phyloP scores from a whole-genome alignment of 2,113 vertebrate genomes.

The Sterrhoptilus dennistouni region DNA sequence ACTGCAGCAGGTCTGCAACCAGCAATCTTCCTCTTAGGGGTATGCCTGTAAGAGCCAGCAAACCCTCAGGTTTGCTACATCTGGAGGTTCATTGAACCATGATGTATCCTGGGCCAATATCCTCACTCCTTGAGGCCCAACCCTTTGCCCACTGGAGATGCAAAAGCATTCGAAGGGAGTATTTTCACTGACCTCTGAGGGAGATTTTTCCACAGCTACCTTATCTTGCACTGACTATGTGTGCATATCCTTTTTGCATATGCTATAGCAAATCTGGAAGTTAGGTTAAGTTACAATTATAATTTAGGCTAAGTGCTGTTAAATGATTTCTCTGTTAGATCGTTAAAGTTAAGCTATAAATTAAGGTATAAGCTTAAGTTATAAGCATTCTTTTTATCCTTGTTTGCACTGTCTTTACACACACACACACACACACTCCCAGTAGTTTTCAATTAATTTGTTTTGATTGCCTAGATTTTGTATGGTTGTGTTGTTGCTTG shows the following conservation, averaged over 20 bases:
- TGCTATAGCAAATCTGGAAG: background rate
- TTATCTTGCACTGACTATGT: background rate
- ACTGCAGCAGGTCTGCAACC: rapidly evolving
- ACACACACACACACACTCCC: background rate
- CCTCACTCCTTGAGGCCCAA: background rate
- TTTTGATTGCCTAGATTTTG: background rate
- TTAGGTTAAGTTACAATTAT: background rate
- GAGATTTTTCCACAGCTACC: background rate
- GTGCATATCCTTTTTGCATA: background rate
- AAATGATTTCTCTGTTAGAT: background rate
- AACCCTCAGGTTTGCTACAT: background rate
- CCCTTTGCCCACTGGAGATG: too few relatives aligned
- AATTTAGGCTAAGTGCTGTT: background rate
- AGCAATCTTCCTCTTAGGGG: background rate
- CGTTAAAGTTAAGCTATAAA: background rate
- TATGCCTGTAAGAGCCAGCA: background rate
- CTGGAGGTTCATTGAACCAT: background rate
- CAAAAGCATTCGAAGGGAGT: background rate
- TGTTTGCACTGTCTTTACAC: background rate
- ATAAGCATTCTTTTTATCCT: background rate
- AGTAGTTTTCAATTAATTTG: background rate
- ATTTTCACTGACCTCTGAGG: background rate
- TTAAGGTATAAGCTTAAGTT: background rate
- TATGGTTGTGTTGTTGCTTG: background rate
- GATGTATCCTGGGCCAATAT: background rate